A percentile compares a stretch with the other conserved stretches of the same genome.
phyloP scores from a whole-genome alignment of 2,113 vertebrate species.

The Trematomus loennbergii region DNA sequence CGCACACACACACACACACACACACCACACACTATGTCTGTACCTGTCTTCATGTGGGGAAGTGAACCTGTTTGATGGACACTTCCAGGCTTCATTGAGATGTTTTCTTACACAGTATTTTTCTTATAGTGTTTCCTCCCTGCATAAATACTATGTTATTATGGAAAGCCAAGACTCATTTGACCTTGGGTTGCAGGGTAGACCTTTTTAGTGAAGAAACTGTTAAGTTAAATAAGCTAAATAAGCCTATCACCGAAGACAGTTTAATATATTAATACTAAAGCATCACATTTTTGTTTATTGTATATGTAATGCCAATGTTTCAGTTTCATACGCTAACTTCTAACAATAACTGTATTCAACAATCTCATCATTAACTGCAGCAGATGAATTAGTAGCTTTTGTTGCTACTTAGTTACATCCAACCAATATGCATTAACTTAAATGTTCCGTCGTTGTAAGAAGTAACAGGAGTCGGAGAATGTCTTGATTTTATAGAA shows the following conservation, averaged over 20 bases:
- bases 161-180: conserved; percentile 12
- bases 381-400: background rate
- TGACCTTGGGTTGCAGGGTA: conserved; percentile 18
- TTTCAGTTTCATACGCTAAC: background rate
- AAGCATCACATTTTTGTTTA: background rate
- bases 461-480: background rate
- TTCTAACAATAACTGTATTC: background rate
- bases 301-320: background rate
- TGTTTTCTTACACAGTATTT: conserved; percentile 24
- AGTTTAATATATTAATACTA: background rate
- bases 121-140: conserved; percentile 6
- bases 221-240: background rate
- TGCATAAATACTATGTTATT: conserved; percentile 37
- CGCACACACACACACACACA: background rate
- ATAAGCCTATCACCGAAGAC: background rate
- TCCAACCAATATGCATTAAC: conserved; percentile 4
- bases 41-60: conserved; percentile 20
- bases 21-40: conserved; percentile 19
- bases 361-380: background rate
- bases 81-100: conserved; percentile 27
- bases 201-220: too few relatives aligned
- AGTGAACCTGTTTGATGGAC: conserved; percentile 51
- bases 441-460: background rate
- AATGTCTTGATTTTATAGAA: conserved; percentile 32
- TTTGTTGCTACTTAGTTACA: conserved; percentile 1